Conservation (phyloP, 2,113 vertebrate genomes). For the Bos indicus region DNA sequence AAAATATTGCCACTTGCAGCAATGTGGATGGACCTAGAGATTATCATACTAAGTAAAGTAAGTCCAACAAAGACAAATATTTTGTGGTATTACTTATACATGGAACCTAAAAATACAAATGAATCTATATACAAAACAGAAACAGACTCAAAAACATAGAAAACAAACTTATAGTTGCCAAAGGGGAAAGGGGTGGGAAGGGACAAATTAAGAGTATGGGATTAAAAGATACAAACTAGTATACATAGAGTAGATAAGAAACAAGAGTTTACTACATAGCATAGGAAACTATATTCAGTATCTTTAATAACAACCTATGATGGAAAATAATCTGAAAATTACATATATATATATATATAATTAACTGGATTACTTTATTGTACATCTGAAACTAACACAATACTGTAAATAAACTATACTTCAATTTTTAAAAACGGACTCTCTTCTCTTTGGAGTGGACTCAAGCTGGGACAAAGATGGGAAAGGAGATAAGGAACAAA, state of each 20-base stretch:
- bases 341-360: background rate
- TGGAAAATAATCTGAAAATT: background rate
- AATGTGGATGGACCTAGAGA: background rate
- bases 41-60: background rate
- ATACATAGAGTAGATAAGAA: background rate
- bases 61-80: background rate
- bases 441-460: background rate
- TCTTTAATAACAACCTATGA: background rate
- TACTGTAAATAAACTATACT: background rate
- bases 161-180: background rate
- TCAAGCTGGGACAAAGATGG: background rate
- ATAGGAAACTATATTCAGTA: background rate
- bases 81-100: background rate
- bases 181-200: background rate
- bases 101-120: background rate
- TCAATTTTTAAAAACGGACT: background rate
- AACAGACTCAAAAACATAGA: background rate
- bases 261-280: background rate
- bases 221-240: background rate
- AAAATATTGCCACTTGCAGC: background rate
- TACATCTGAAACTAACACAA: background rate
- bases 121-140: background rate
- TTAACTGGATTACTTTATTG: background rate
- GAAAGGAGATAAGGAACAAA: background rate
- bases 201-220: background rate